Evolutionary conservation across 2,113 vertebrate species (phyloP), one percentile per base, ranked within the genome.

Genomic region (Dipodomys merriami): DNA sequence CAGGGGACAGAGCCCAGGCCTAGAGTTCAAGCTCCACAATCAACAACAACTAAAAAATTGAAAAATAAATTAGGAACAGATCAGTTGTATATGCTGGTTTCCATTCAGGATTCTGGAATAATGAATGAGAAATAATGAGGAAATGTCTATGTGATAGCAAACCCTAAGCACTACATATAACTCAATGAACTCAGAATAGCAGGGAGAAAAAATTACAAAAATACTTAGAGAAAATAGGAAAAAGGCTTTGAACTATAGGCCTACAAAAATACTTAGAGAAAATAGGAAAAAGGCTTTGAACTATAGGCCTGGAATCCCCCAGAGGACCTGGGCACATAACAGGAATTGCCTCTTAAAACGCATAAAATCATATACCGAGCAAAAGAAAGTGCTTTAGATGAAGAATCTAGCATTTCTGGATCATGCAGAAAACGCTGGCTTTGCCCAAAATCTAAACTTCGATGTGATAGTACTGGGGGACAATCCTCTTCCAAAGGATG

Each of bases 401-500:
- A 98, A 69, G 98, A 98, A 96, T 98, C 98, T 97, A 98, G 96
- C 0, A 98, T 98, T 64, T 98, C 98, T 95, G 99, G 99, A 97
- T 99, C 97, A 27, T 98, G 99, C 57, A 99, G 98, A 97, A 99
- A 99, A 79, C 99, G 98, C 27, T 99, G 99, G 91, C 99, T 99
- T 96, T 99, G 98, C 93, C 99, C 99, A 85, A 99, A 99, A 97
- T 99, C 99, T 92, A 99, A 97, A 95, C 99, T 99, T 68, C 99
- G 98, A 2, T 99, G 99, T 3, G 99, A 99, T 88, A 99, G 83
- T 33, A 99, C 96, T 8, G 98, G 99, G 90, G 99, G 99, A 72
- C 98, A 98, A 19, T 99, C 99, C 82, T 99, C 99, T 96, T 98
- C 99, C 93, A 99, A 94, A 0, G 98, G 98, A 77, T 99, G 98